Conservation (phyloP, 2,113 vertebrate genomes). For the Pseudorectes ferrugineus region DNA sequence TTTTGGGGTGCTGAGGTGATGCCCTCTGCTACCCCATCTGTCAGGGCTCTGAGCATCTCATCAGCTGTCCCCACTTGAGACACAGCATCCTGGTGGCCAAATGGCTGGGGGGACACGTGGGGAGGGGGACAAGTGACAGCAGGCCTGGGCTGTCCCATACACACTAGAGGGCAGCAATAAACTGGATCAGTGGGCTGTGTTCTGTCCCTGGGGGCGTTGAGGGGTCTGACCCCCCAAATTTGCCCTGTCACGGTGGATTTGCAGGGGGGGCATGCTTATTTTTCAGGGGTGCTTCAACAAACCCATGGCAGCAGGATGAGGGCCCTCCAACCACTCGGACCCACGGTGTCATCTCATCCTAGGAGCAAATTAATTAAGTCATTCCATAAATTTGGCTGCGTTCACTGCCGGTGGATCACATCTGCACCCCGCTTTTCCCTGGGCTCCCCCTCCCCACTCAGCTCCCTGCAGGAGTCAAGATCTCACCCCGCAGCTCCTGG, state of each 20-base stretch:
- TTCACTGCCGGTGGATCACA: neutral
- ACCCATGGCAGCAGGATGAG: neutral
- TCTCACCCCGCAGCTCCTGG: neutral
- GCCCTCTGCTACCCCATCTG: neutral
- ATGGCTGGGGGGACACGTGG: neutral
- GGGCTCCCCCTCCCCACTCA: neutral
- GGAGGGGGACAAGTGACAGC: neutral
- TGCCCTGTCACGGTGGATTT: accelerated
- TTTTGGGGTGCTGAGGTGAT: neutral
- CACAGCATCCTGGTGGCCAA: accelerated
- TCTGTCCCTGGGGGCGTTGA: accelerated
- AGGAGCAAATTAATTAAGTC: conserved; percentile 12
- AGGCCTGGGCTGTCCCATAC: neutral
- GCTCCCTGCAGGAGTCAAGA: neutral
- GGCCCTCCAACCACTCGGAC: neutral
- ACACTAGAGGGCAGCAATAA: conserved; percentile 67
- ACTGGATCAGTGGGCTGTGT: neutral
- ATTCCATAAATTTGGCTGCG: neutral
- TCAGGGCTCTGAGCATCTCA: neutral
- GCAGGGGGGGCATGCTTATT: accelerated
- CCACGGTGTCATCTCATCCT: neutral
- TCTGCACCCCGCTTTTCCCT: neutral
- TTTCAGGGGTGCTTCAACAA: neutral
- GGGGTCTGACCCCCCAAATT: neutral
- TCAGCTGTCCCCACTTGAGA: neutral